Conservation (phyloP, 2,888 invertebrate genomes). For the Chaitophorus viminalis region DNA sequence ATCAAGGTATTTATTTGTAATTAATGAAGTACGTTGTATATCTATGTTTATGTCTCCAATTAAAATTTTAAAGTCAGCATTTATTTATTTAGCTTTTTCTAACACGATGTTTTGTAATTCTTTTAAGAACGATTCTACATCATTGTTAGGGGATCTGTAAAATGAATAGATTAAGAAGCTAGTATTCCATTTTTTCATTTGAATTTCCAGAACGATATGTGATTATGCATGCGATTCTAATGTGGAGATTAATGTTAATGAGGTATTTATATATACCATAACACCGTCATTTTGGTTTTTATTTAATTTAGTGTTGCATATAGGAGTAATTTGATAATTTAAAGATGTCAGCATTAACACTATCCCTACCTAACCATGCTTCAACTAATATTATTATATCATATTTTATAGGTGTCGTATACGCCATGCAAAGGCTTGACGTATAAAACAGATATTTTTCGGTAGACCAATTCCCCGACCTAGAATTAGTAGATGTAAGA, state of each 20-base stretch:
- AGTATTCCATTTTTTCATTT: background rate
- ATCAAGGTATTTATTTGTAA: slow-evolving; percentile 10
- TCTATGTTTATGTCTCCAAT: background rate
- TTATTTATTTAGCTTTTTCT: background rate
- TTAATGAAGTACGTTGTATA: background rate
- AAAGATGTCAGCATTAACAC: background rate
- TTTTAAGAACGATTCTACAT: background rate
- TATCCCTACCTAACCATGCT: slow-evolving; percentile 6
- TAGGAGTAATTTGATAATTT: background rate
- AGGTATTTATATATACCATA: background rate
- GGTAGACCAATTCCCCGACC: too few relatives aligned
- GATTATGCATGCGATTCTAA: slow-evolving; percentile 7
- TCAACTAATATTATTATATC: slow-evolving; percentile 3
- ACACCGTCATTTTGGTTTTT: background rate
- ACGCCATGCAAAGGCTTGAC: too few relatives aligned
- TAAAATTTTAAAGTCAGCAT: slow-evolving; percentile 7
- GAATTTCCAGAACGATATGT: background rate
- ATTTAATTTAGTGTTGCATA: background rate
- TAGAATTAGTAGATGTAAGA: too few relatives aligned
- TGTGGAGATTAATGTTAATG: background rate
- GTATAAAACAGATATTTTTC: too few relatives aligned
- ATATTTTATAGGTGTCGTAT: background rate
- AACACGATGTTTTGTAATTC: background rate
- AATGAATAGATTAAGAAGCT: background rate
- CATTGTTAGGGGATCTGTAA: slow-evolving; percentile 2